A percentile compares a stretch with the other conserved stretches of the same genome.
These are phyloP conservation scores for Solenodon paradoxus DNA, from an alignment of 2,113 vertebrate species.

Conservation along the genomic window DNA sequence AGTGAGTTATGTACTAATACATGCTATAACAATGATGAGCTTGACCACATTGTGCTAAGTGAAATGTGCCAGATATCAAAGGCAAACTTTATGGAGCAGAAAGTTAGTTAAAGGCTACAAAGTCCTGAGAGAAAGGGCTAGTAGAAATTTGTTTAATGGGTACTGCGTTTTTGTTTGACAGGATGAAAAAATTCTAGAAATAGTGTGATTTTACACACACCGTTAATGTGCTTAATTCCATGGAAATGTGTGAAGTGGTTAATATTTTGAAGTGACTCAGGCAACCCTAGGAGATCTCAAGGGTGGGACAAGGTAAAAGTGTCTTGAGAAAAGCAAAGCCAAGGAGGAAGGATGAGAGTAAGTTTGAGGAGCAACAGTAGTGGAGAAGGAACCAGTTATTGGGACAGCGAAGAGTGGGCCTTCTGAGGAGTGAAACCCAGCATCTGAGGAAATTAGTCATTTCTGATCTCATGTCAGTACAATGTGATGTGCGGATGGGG, in stretches of 20 bases:
- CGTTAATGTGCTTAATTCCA: not conserved
- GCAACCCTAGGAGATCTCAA: not conserved
- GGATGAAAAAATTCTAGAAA: not conserved
- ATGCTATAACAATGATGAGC: not conserved
- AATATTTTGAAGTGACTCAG: not conserved
- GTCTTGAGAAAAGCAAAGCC: not conserved
- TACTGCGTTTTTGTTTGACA: not conserved
- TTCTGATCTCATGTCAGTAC: not conserved
- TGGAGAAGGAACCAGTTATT: not conserved
- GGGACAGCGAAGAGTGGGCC: not conserved
- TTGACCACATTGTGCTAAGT: not conserved
- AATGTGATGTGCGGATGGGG: rapidly evolving
- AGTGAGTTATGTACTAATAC: not conserved
- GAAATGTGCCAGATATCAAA: too few species aligned
- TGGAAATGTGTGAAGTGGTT: rapidly evolving
- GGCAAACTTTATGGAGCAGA: not conserved
- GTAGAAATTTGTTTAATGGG: not conserved
- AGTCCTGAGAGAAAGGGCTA: not conserved
- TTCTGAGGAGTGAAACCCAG: not conserved
- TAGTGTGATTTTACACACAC: not conserved
- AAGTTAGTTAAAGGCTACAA: not conserved
- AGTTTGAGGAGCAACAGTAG: not conserved
- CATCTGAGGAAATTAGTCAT: not conserved
- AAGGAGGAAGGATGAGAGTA: not conserved
- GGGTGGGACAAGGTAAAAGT: not conserved